These are phyloP conservation scores for Dorcus parallelipipedus DNA, from an alignment of 2,888 invertebrate species.

Conservation along the genomic window DNA sequence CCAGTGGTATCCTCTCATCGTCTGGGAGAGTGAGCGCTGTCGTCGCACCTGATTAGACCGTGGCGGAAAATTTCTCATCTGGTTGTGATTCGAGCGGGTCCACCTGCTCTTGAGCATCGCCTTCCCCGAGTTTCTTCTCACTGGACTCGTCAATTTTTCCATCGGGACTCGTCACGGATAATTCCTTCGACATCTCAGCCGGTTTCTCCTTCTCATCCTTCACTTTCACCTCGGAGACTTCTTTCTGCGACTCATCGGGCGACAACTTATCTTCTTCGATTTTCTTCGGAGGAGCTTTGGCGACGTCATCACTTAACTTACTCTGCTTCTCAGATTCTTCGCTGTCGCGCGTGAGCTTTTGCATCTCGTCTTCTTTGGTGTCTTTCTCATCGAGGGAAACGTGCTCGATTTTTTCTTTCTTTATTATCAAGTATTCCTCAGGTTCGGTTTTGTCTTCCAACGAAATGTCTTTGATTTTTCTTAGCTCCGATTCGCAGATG, in stretches of 20 bases:
- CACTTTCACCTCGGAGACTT: neutral
- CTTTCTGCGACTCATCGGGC: conserved; percentile 20
- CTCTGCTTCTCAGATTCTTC: conserved; percentile 72
- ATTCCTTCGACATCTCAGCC: conserved; percentile 59
- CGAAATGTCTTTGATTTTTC: conserved; percentile 64
- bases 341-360: conserved; percentile 71
- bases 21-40: conserved; percentile 84
- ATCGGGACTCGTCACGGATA: conserved; percentile 63
- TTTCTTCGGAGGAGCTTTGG: neutral
- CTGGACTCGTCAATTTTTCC: conserved; percentile 69
- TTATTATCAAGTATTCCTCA: conserved; percentile 82
- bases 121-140: conserved; percentile 66
- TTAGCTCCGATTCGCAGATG: conserved; percentile 61
- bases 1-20: conserved; percentile 78
- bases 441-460: conserved; percentile 72
- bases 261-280: conserved; percentile 26
- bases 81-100: conserved; percentile 72
- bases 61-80: conserved; percentile 79
- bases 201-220: conserved; percentile 22
- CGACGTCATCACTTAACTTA: conserved; percentile 33
- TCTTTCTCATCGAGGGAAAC: conserved; percentile 40
- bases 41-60: conserved; percentile 80
- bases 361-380: conserved; percentile 68
- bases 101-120: conserved; percentile 55
- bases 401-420: conserved; percentile 73